These are phyloP conservation scores for Scomber colias DNA, from an alignment of 2,113 vertebrate genomes.

Conservation along the genomic window DNA sequence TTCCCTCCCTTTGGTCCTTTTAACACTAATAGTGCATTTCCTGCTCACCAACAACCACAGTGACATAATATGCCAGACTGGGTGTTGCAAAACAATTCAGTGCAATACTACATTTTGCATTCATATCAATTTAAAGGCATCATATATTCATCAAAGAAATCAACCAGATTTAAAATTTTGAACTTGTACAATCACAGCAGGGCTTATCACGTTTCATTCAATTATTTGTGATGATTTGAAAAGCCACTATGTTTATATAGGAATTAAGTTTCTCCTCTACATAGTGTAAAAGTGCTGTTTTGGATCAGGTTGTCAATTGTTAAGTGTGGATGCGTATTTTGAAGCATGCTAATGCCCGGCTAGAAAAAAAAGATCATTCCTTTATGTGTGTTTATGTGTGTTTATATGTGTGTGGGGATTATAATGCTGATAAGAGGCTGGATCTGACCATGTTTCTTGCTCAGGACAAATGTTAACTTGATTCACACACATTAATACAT, in stretches of 20 bases:
- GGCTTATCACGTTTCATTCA: not conserved
- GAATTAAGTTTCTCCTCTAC: not conserved
- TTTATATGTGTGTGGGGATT: not conserved
- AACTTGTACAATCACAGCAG: not conserved
- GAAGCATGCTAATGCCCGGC: too few species aligned
- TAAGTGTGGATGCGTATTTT: too few species aligned
- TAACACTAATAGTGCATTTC: conserved; percentile 72
- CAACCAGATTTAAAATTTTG: not conserved
- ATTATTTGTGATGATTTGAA: not conserved
- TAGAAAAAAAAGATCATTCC: not conserved
- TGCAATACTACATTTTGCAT: conserved; percentile 30
- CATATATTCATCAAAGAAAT: not conserved
- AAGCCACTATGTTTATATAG: not conserved
- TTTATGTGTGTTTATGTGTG: not conserved
- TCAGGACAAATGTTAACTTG: not conserved
- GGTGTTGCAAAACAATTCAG: conserved; percentile 24
- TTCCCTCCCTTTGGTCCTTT: conserved; percentile 31
- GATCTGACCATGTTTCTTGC: not conserved
- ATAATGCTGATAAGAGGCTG: conserved; percentile 1
- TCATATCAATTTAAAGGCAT: not conserved
- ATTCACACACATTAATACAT: not conserved
- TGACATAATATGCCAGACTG: conserved; percentile 15
- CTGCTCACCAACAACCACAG: conserved; percentile 66
- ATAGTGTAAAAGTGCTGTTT: not conserved
- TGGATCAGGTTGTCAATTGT: too few species aligned